Evolutionary conservation across 2,797 vertebrate species (phyloP), one percentile per base, ranked within the genome.

Genomic region (Yasuhikotakia modesta): DNA sequence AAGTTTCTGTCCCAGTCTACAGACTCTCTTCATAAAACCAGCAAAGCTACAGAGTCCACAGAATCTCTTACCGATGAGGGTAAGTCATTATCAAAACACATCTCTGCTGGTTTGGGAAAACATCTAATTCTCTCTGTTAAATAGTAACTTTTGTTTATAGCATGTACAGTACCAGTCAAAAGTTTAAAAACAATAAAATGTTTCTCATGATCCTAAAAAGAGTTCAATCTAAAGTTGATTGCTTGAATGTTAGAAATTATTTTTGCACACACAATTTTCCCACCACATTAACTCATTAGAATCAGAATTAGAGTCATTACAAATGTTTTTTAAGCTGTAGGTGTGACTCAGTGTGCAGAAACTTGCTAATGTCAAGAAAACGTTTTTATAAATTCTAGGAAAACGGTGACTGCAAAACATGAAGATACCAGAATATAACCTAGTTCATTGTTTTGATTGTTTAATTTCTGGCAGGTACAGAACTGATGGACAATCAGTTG

Each of bases 11-110:
- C 96, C 0, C 96, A 96, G 82, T 98, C 96, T 70, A 97, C 95
- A 0, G 96, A 98, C 82, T 96, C 95, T 8, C 92, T 98, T 35
- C 91, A 96, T 88, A 95, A 97, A 88, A 94, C 93, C 79, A 93
- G 91, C 88, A 94, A 95, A 81, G 94, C 95, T 81, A 96, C 94
- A 5, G 96, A 95, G 81, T 98, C 96, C 2, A 96, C 91, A 0
- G 96, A 98, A 85, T 98, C 96, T 0, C 93, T 98, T 46, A 94
- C 93, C 0, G 96, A 98, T 35, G 96, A 98, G 88, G 96, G 96
- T 96, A 91, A 89, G 88, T 39, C 45, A 35, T 60, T 48, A 5
- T 24, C 10, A 21, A 21, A 5, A 60, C 12, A 22, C 4, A 14
- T 52, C 27, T 27, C 6, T 14, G 48, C 8, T 43, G 35, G 35